A percentile compares a stretch with the other conserved stretches of the same genome.
Evolutionary conservation across 2,113 vertebrate genomes (phyloP).

Genomic region (Lagopus leucura): DNA sequence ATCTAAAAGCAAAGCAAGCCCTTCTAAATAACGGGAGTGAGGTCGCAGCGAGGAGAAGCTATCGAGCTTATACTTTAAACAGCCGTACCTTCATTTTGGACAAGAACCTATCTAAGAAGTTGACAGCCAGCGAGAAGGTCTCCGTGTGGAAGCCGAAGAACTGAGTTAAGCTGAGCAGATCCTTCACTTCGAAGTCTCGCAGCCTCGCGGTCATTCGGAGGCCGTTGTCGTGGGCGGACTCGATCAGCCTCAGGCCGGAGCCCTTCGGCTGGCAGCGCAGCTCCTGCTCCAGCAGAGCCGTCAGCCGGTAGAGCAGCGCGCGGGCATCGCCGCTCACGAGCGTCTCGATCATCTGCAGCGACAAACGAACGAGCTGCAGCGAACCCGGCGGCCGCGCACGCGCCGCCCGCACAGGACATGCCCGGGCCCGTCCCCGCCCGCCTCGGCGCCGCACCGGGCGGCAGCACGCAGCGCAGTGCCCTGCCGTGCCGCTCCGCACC

Average conservation of each 20-base stretch:
- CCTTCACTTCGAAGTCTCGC: conserved; percentile 92
- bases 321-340: conserved; percentile 71
- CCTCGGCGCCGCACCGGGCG: neutral
- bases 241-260: conserved; percentile 88
- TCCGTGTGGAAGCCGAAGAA: conserved; percentile 94
- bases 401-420: neutral
- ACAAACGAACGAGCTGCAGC: rapidly evolving
- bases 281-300: conserved; percentile 86
- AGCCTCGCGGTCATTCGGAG: conserved; percentile 90
- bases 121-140: conserved; percentile 91
- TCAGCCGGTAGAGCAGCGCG: conserved; percentile 85
- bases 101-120: conserved; percentile 91
- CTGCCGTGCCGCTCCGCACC: too few relatives aligned
- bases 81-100: conserved; percentile 92
- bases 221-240: conserved; percentile 89
- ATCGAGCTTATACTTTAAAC: neutral
- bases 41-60: neutral
- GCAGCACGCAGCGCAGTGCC: too few relatives aligned
- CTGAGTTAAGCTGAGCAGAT: conserved; percentile 91
- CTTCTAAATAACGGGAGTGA: neutral
- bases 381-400: neutral
- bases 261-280: conserved; percentile 88
- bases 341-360: conserved; percentile 89
- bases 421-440: neutral
- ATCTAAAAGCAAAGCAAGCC: rapidly evolving